Evolutionary conservation across 2,797 vertebrate genomes (phyloP).

Genomic region (Garrulus glandarius): DNA sequence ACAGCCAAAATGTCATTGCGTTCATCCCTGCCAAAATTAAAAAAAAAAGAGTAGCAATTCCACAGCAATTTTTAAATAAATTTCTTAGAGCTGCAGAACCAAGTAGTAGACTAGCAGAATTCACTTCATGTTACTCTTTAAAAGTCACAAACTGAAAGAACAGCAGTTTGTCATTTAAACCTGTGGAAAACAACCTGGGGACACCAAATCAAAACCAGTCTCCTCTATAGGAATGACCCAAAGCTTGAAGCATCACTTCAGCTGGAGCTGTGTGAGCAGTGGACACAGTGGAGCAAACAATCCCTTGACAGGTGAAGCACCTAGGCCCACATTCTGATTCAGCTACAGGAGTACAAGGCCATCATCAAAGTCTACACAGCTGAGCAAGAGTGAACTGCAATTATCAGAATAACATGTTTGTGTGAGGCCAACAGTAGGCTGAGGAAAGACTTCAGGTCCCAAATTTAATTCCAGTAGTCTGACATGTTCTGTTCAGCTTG

Average conservation of each 20-base stretch:
- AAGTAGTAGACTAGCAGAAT: neutral
- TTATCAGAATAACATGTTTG: neutral
- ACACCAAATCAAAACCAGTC: neutral
- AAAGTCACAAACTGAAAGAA: neutral
- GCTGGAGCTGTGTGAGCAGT: neutral
- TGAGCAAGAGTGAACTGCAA: neutral
- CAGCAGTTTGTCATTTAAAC: neutral
- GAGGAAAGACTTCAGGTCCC: neutral
- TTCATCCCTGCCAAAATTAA: constrained; percentile 83
- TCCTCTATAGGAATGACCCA: neutral
- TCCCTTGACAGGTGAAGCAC: neutral
- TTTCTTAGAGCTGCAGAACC: neutral
- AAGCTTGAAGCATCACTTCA: neutral
- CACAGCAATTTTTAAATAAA: neutral
- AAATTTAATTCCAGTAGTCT: neutral
- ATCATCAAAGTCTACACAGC: neutral
- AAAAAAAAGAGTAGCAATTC: neutral
- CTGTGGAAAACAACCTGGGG: neutral
- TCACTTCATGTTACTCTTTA: neutral
- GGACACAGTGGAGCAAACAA: neutral
- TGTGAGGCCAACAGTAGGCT: neutral
- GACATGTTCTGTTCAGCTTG: neutral
- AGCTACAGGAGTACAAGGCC: neutral
- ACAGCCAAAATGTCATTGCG: constrained; percentile 95
- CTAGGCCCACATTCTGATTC: neutral